phyloP scores from a whole-genome alignment of 2,888 invertebrate species.

The Chrysolina oricalcia region DNA sequence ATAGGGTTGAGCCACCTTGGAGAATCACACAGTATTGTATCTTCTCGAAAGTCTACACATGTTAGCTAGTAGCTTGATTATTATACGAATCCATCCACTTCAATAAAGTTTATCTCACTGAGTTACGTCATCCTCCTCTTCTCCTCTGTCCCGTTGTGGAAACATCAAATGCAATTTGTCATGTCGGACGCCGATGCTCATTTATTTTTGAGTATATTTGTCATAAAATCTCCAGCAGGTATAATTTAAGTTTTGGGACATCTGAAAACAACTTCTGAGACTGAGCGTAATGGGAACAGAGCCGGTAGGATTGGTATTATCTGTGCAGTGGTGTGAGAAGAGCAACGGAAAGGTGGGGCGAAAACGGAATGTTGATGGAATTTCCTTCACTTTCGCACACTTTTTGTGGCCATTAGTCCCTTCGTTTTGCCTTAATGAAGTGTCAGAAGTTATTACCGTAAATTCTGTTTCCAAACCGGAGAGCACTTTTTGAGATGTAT shows the following conservation, averaged over 20 bases:
- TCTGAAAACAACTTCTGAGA: slow-evolving; percentile 56
- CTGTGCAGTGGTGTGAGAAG: neutral
- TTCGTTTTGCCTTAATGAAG: too few relatives aligned
- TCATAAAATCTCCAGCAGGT: slow-evolving; percentile 55
- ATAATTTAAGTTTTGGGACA: slow-evolving; percentile 56
- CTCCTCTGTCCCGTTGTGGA: neutral
- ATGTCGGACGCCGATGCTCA: slow-evolving; percentile 17
- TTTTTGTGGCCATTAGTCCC: neutral
- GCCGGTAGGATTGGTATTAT: neutral
- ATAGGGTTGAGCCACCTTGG: too few relatives aligned
- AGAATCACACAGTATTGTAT: too few relatives aligned
- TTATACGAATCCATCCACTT: neutral
- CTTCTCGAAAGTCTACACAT: neutral
- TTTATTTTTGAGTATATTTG: slow-evolving; percentile 51
- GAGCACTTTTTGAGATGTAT: too few relatives aligned
- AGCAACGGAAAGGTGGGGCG: neutral
- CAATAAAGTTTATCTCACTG: neutral
- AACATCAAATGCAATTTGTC: slow-evolving; percentile 41
- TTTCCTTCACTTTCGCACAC: neutral
- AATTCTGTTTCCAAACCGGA: too few relatives aligned
- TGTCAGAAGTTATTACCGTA: too few relatives aligned
- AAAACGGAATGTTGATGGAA: neutral
- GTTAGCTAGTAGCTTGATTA: neutral
- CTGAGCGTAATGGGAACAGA: slow-evolving; percentile 11
- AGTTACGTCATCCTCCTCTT: neutral